Base-by-base conservation (phyloP, 2,113 vertebrate species). In the Tachycineta bicolor region DNA sequence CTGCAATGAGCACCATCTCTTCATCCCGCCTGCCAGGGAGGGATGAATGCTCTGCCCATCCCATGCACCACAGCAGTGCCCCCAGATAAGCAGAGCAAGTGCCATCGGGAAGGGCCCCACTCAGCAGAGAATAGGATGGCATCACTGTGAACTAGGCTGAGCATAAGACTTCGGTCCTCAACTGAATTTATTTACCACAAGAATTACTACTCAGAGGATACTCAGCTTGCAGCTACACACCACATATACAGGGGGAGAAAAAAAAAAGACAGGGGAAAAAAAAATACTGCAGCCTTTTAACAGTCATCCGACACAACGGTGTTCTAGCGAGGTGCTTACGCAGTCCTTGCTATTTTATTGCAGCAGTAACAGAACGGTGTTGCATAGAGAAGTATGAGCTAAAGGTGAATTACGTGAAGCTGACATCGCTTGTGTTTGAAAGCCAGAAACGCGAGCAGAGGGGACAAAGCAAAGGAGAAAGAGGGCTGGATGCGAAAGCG, bases 251-350 rank as follows among this genome's bases (percentile, higher is more conserved):
- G 8, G 9, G 10, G 0, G 1, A 6, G 9, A 14, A 41, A 46
- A 12, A 12, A 29, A 2, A 4, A 7, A 2, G 0, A 33, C 5
- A 5, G 1, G 3, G 1, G 1, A 4, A 33, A 37, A 33, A 11
- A 17, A 53, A 11, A 15, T 24, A 11, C 22, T 55, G 31, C 46
- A 84, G 64, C 9, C 31, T 73, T 89, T 77, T 17, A 65, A 37
- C 18, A 69, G 68, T 9, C 49, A 65, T 16, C 10, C 2, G 1
- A 83, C 39, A 76, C 28, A 11, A 2, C 29, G 6, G 16, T 7
- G 19, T 7, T 39, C 12, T 6, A 31, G 29, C 1, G 12, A 55
- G 49, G 12, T 5, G 56, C 41, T 59, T 23, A 1, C 6, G 21
- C 8, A 10, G 17, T 3, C 46, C 33, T 49, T 14, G 2, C 37